phyloP scores from a whole-genome alignment of 2,888 invertebrate genomes.

The Oeneis ivallda region DNA sequence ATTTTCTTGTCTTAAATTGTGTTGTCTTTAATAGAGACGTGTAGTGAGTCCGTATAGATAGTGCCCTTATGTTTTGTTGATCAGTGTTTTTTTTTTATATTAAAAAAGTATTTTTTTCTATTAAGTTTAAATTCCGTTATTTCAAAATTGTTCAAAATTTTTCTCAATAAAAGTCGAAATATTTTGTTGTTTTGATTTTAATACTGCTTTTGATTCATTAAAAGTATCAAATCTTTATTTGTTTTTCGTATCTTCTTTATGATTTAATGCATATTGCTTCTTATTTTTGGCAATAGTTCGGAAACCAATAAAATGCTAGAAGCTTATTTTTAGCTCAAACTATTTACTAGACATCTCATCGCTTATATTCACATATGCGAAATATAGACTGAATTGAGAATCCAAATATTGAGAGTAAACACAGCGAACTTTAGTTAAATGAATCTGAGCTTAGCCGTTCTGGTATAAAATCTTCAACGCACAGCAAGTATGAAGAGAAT shows the following conservation, averaged over 20 bases:
- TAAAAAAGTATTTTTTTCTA: background rate
- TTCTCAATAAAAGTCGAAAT: background rate
- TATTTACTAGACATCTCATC: constrained; percentile 6
- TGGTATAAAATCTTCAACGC: constrained; percentile 23
- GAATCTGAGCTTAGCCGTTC: constrained; percentile 21
- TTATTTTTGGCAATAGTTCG: constrained; percentile 13
- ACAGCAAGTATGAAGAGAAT: constrained; percentile 64
- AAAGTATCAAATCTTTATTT: background rate
- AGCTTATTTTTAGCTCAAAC: constrained; percentile 11
- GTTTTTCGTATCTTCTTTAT: constrained; percentile 1
- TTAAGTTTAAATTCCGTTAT: too few species aligned
- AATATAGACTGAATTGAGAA: constrained; percentile 5
- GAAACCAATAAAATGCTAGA: constrained; percentile 15
- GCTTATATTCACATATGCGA: constrained; percentile 9
- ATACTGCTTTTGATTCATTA: background rate
- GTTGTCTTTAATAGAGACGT: constrained; percentile 21
- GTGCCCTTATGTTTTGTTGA: background rate
- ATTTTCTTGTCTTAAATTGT: constrained; percentile 27
- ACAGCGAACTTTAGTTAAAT: constrained; percentile 2
- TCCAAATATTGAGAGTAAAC: constrained; percentile 16
- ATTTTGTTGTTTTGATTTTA: too few species aligned
- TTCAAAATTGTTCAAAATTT: background rate
- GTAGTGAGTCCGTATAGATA: constrained; percentile 1
- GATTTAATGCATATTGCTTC: constrained; percentile 7
- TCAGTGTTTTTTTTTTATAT: background rate